Conservation (phyloP, 1,140 invertebrate species). For the Trigoniulus corallinus region DNA sequence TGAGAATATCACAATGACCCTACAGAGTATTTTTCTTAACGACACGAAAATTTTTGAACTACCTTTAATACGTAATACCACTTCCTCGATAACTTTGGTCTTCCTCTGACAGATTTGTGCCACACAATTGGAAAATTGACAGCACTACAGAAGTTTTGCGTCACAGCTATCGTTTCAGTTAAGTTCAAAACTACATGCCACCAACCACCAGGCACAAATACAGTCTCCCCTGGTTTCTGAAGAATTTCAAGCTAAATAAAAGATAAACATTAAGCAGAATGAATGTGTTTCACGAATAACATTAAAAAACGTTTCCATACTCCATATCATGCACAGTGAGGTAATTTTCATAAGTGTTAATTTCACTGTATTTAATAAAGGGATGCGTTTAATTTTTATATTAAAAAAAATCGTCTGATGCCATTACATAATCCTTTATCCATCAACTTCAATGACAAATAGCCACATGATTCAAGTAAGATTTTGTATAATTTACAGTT, state of each 20-base stretch:
- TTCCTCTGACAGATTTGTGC: conserved; percentile 91
- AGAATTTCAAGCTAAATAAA: conserved; percentile 92
- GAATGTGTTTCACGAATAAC: too few relatives aligned
- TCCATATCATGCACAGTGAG: too few relatives aligned
- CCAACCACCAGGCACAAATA: conserved; percentile 95
- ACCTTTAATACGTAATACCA: conserved; percentile 54
- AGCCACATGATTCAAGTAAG: too few relatives aligned
- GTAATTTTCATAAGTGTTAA: too few relatives aligned
- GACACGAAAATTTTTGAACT: conserved; percentile 3
- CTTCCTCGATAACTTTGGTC: conserved; percentile 83
- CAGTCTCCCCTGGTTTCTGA: conserved; percentile 93
- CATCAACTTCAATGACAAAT: too few relatives aligned
- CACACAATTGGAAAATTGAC: conserved; percentile 95
- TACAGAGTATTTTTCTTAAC: too few relatives aligned
- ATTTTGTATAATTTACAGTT: too few relatives aligned
- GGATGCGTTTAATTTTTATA: too few relatives aligned
- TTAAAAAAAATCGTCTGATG: too few relatives aligned
- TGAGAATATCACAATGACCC: not conserved
- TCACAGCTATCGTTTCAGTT: conserved; percentile 89
- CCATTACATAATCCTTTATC: too few relatives aligned
- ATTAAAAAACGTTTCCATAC: conserved; percentile 1
- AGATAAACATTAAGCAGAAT: conserved; percentile 12
- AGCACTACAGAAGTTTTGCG: conserved; percentile 92
- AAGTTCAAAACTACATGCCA: conserved; percentile 98
- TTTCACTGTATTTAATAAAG: too few relatives aligned